Percentiles rank a stretch among this genome's conserved stretches.
These are phyloP conservation scores for Platycheirus rosarum DNA, from an alignment of 2,888 invertebrate species.

Conservation along the genomic window DNA sequence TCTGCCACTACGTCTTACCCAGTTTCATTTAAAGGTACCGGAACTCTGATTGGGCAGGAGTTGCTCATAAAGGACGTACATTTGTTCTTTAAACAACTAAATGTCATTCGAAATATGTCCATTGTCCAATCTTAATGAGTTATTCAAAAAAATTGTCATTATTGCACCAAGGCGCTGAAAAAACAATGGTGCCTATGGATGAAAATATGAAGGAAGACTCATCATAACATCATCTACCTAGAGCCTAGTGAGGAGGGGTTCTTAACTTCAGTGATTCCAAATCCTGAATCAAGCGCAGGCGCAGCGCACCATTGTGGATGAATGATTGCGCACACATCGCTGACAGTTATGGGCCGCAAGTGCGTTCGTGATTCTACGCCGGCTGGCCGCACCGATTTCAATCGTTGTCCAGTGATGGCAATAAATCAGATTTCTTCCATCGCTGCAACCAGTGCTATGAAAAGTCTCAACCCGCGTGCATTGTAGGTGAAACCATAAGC, in stretches of 20 bases:
- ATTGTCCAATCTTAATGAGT: too few relatives aligned
- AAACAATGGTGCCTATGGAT: background rate
- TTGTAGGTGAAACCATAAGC: constrained; percentile 19
- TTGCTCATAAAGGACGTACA: too few relatives aligned
- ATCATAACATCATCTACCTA: background rate
- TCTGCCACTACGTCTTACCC: too few relatives aligned
- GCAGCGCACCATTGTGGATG: constrained; percentile 35
- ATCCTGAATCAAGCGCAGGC: constrained; percentile 36
- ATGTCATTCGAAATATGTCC: too few relatives aligned
- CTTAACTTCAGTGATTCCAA: background rate
- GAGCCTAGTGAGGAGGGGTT: constrained; percentile 10
- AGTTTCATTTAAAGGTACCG: too few relatives aligned
- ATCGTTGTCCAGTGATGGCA: constrained; percentile 29
- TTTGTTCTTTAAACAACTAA: too few relatives aligned
- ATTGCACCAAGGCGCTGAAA: background rate
- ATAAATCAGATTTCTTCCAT: constrained; percentile 62
- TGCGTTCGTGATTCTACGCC: constrained; percentile 69
- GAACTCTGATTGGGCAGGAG: too few relatives aligned
- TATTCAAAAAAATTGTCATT: too few relatives aligned
- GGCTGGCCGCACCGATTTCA: constrained; percentile 58
- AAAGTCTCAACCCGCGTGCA: background rate
- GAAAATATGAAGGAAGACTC: constrained; percentile 22
- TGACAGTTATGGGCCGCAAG: constrained; percentile 64
- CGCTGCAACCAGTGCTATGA: background rate
- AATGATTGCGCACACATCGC: constrained; percentile 60